A percentile compares a stretch with the other conserved stretches of the same genome.
These are phyloP conservation scores for Molorchus minor DNA, from an alignment of 2,888 invertebrate genomes.

Conservation along the genomic window DNA sequence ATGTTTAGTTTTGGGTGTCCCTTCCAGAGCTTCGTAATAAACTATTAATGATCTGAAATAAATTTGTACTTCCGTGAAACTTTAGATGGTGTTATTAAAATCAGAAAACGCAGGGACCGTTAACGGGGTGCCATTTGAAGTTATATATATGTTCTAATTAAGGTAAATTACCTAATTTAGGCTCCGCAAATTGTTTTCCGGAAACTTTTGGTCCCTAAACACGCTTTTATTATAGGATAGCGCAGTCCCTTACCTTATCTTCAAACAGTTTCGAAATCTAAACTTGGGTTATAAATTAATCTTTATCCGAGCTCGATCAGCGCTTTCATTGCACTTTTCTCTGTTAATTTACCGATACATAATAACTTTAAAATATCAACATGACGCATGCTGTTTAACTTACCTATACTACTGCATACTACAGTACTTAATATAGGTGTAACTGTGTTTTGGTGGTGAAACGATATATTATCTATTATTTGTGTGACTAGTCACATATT, in stretches of 20 bases:
- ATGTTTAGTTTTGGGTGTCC: too few relatives aligned
- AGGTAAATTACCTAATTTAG: slow-evolving; percentile 44
- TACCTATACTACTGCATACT: not conserved
- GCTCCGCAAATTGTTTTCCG: slow-evolving; percentile 43
- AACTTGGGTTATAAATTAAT: not conserved
- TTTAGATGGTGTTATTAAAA: not conserved
- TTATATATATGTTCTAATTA: slow-evolving; percentile 39
- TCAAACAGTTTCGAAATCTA: slow-evolving; percentile 5
- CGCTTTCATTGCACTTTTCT: not conserved
- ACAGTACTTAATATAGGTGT: too few relatives aligned
- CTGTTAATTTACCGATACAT: too few relatives aligned
- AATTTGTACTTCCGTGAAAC: too few relatives aligned
- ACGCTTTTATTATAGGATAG: slow-evolving; percentile 37
- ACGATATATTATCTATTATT: too few relatives aligned
- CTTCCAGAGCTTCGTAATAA: too few relatives aligned
- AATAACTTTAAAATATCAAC: too few relatives aligned
- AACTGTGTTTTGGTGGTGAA: too few relatives aligned
- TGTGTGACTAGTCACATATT: too few relatives aligned
- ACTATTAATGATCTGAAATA: too few relatives aligned
- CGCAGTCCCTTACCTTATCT: slow-evolving; percentile 24
- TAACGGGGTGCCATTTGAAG: not conserved
- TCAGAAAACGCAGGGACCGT: not conserved
- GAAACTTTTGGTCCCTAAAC: slow-evolving; percentile 36
- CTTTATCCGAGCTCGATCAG: not conserved
- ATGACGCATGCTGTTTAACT: too few relatives aligned